These are phyloP conservation scores for Luscinia megarhynchos DNA, from an alignment of 2,797 vertebrate genomes.

Conservation along the genomic window DNA sequence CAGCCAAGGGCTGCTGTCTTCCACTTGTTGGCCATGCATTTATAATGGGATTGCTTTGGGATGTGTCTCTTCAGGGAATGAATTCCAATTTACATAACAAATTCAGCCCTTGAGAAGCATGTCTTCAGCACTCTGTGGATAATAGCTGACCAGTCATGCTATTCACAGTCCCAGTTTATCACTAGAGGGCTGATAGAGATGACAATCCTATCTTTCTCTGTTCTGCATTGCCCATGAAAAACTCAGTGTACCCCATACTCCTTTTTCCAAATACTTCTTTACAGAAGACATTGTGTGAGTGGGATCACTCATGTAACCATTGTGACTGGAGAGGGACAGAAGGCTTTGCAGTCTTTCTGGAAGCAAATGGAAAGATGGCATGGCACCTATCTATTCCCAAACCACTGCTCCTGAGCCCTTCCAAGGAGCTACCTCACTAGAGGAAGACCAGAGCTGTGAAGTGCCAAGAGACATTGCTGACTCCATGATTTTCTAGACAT, in stretches of 20 bases:
- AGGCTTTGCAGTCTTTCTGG: not conserved
- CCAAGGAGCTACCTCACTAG: not conserved
- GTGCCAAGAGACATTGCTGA: not conserved
- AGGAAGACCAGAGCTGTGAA: not conserved
- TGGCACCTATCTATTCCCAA: not conserved
- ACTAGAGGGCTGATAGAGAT: not conserved
- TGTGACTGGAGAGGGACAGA: not conserved
- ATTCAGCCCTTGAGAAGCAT: not conserved
- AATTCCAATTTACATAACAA: slow-evolving; percentile 1
- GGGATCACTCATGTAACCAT: not conserved
- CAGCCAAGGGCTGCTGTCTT: not conserved
- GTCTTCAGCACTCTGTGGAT: not conserved
- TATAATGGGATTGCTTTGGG: not conserved
- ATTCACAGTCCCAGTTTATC: not conserved
- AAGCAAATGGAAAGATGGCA: not conserved
- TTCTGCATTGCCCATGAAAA: not conserved
- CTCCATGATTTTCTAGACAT: not conserved
- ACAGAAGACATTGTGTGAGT: not conserved
- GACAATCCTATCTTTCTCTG: not conserved
- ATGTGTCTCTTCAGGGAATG: not conserved
- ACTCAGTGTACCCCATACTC: not conserved
- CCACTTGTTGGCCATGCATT: not conserved
- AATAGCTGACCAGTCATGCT: not conserved
- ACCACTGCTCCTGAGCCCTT: not conserved
- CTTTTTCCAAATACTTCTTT: not conserved